These are phyloP conservation scores for Apistogramma diplotaenia DNA, from an alignment of 2,113 vertebrate genomes.

Conservation along the genomic window DNA sequence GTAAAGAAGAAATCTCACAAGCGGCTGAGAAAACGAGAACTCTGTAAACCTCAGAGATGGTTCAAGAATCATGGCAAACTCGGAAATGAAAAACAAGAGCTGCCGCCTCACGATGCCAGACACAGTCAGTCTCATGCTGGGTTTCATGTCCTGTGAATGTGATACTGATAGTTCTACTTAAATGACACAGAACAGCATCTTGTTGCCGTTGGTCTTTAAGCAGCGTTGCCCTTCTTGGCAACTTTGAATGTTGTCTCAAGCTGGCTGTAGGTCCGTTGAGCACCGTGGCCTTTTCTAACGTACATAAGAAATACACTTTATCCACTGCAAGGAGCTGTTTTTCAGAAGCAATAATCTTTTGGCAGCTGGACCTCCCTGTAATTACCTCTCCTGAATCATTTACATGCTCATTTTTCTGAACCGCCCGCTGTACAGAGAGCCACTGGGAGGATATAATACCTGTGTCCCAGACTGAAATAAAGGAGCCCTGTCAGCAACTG, in stretches of 20 bases:
- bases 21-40: neutral
- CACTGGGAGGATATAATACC: slow-evolving; percentile 11
- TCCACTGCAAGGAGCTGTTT: neutral
- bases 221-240: neutral
- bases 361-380: neutral
- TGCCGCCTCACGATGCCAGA: slow-evolving; percentile 31
- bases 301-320: neutral
- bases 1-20: too few relatives aligned
- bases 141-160: slow-evolving; percentile 28
- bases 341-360: neutral
- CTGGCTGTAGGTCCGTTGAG: neutral
- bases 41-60: too few relatives aligned
- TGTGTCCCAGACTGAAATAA: slow-evolving; percentile 22
- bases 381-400: neutral
- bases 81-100: neutral
- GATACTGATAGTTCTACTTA: slow-evolving; percentile 24
- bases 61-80: neutral
- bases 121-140: neutral
- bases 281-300: neutral
- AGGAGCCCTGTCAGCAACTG: slow-evolving; percentile 32
- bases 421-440: neutral
- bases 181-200: slow-evolving; percentile 26
- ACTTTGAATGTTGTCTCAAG: neutral
- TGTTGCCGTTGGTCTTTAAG: neutral
- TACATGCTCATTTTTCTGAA: neutral